Evolutionary conservation across 1,140 invertebrate species (phyloP).

Genomic region (Bombus superbus): DNA sequence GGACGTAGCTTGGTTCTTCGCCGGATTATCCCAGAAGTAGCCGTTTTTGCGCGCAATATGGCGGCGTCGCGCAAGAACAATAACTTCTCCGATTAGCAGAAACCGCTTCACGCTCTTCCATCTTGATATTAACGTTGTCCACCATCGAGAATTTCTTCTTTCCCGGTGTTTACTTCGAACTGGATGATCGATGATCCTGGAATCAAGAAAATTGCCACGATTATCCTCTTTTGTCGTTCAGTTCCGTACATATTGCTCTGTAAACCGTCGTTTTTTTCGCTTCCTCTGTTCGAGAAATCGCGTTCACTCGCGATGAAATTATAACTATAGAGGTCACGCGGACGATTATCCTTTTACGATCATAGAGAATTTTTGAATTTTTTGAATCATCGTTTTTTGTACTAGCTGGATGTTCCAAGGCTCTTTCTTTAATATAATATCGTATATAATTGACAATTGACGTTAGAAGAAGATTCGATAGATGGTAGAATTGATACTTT

Average conservation of each 20-base stretch:
- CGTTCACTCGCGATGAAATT: not conserved
- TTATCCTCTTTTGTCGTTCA: not conserved
- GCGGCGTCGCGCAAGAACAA: not conserved
- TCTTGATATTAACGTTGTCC: not conserved
- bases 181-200: slow-evolving; percentile 23
- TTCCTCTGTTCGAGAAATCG: not conserved
- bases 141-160: not conserved
- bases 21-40: slow-evolving; percentile 62
- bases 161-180: not conserved
- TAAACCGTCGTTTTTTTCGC: not conserved
- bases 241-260: not conserved
- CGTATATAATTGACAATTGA: no score
- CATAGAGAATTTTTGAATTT: not conserved
- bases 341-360: not conserved
- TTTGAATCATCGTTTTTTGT: no score
- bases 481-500: no score
- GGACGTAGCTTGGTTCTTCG: slow-evolving; percentile 57
- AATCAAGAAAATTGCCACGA: slow-evolving; percentile 10
- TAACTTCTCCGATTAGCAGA: not conserved
- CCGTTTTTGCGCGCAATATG: slow-evolving; percentile 47
- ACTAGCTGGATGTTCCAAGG: not conserved
- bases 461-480: no score
- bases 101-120: not conserved
- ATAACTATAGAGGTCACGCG: not conserved
- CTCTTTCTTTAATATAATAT: no score